Evolutionary conservation across 2,113 vertebrate species (phyloP).

Genomic region (Charina bottae): DNA sequence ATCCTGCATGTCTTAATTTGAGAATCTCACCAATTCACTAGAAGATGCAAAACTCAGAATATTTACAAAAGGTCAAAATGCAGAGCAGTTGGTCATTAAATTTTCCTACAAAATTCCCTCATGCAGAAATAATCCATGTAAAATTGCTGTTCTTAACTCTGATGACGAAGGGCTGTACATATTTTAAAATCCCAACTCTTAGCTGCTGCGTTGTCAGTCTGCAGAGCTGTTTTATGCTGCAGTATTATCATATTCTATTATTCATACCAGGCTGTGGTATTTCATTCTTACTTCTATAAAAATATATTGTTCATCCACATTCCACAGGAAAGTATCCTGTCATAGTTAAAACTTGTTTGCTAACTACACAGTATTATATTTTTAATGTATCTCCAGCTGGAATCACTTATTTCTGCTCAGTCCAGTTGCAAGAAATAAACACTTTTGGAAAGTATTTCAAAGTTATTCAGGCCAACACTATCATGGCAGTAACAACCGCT

Average conservation of each 20-base stretch:
- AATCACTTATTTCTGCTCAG: not conserved
- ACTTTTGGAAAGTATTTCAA: not conserved
- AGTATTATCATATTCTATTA: slow-evolving; percentile 69
- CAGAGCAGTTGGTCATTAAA: slow-evolving; percentile 55
- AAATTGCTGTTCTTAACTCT: slow-evolving; percentile 56
- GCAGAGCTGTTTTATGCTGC: slow-evolving; percentile 61
- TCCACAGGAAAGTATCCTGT: not conserved
- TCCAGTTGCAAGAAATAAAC: not conserved
- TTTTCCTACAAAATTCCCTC: slow-evolving; percentile 55
- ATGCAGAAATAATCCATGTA: slow-evolving; percentile 58
- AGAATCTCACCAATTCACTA: slow-evolving; percentile 42
- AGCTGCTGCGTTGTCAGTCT: slow-evolving; percentile 64
- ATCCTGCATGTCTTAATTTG: slow-evolving; percentile 57
- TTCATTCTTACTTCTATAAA: slow-evolving; percentile 13
- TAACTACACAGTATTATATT: not conserved
- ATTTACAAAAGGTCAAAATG: slow-evolving; percentile 63
- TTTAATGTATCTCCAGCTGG: not conserved
- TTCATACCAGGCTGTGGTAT: slow-evolving; percentile 65
- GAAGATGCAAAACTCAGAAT: slow-evolving; percentile 39
- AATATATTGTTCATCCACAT: slow-evolving; percentile 10
- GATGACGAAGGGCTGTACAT: slow-evolving; percentile 65
- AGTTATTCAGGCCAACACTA: not conserved
- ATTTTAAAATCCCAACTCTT: slow-evolving; percentile 59
- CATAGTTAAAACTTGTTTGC: not conserved
- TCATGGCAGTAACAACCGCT: not conserved